A percentile compares a stretch with the other conserved stretches of the same genome.
Evolutionary conservation across 2,888 invertebrate species (phyloP).

Genomic region (Lysandra coridon): DNA sequence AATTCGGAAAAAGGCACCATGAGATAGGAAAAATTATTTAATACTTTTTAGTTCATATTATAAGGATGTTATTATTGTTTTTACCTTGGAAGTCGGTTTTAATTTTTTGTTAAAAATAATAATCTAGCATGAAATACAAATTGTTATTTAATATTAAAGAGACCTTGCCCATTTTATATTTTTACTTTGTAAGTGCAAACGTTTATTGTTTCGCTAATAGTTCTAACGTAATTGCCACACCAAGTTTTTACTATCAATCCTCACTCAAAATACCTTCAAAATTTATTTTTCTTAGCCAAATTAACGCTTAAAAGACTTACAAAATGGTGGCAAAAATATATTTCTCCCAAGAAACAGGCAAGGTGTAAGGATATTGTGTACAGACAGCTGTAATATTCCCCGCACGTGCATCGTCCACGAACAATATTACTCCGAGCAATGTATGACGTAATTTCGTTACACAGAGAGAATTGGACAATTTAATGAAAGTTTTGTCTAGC

Average conservation of each 20-base stretch:
- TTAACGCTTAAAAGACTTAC: not conserved
- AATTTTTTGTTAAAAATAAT: too few species aligned
- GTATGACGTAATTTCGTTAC: conserved; percentile 24
- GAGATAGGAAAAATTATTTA: too few species aligned
- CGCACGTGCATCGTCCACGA: conserved; percentile 13
- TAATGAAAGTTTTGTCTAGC: conserved; percentile 18
- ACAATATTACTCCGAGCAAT: conserved; percentile 20
- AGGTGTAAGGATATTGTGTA: conserved; percentile 14
- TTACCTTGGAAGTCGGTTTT: too few species aligned
- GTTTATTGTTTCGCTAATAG: too few species aligned
- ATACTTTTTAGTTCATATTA: too few species aligned
- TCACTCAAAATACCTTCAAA: not conserved
- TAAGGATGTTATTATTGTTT: too few species aligned
- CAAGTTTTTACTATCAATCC: not conserved
- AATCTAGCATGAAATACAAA: too few species aligned
- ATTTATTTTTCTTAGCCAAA: not conserved
- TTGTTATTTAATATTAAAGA: too few species aligned
- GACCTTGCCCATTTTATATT: too few species aligned
- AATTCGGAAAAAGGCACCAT: too few species aligned
- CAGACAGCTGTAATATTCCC: conserved; percentile 22
- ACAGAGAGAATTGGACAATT: conserved; percentile 28
- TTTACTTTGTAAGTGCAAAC: too few species aligned
- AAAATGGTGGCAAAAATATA: not conserved
- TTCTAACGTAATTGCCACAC: too few species aligned
- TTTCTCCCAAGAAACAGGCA: not conserved